Evolutionary conservation across 1,140 invertebrate species (phyloP).

Genomic region (Callitettix versicolor): DNA sequence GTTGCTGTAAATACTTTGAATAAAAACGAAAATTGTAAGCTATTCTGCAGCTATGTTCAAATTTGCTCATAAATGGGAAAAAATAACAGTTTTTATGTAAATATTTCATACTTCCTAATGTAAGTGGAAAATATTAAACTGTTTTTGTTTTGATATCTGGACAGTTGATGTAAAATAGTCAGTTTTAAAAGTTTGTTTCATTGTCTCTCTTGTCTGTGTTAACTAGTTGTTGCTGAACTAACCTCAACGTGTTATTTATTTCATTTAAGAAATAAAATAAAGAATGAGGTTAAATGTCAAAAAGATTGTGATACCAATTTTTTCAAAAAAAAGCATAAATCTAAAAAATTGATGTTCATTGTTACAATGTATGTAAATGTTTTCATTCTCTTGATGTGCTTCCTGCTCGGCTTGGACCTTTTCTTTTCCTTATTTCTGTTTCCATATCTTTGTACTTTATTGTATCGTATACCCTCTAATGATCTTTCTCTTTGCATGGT

Average conservation of each 20-base stretch:
- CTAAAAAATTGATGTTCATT: conserved; percentile 14
- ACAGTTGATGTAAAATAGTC: conserved; percentile 6
- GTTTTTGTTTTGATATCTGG: no score
- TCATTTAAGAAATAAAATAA: conserved; percentile 15
- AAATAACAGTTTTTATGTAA: no score
- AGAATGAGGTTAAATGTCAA: conserved; percentile 21
- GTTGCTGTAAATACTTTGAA: no score
- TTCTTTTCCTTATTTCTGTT: neutral
- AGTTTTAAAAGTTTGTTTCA: neutral
- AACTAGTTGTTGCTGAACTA: conserved; percentile 6
- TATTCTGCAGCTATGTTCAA: no score
- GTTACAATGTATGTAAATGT: conserved; percentile 12
- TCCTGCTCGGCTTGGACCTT: neutral
- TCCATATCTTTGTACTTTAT: neutral
- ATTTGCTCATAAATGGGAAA: no score
- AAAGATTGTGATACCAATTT: conserved; percentile 26
- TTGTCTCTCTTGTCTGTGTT: conserved; percentile 13
- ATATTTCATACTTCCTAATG: no score
- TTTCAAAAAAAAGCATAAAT: conserved; percentile 14
- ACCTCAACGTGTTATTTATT: conserved; percentile 6
- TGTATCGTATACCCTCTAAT: conserved; percentile 11
- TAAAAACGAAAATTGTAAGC: no score
- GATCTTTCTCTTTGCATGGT: conserved; percentile 15
- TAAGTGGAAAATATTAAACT: no score
- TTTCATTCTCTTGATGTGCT: conserved; percentile 1